Base-by-base conservation (phyloP, 2,797 vertebrate genomes). In the Tapirus indicus region DNA sequence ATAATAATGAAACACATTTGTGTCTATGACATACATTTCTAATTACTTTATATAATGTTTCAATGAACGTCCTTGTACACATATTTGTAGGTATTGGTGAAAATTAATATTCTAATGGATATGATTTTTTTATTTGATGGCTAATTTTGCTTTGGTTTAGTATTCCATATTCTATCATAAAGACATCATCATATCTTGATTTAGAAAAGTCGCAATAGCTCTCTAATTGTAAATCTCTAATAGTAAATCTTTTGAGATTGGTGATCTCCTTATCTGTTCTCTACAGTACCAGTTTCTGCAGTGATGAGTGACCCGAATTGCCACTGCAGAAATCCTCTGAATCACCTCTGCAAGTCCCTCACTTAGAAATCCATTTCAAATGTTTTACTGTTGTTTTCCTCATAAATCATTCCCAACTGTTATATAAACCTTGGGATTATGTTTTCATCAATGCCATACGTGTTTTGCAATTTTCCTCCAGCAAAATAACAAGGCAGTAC, bases 101-200 rank as follows among this genome's bases (percentile, higher is more conserved):
- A 94, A 91, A 56, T 38, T 88, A 49, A 85, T 86, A 72, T 60
- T 72, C 38, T 69, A 82, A 56, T 68, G 13, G 17, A n/a, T 91
- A 44, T 84, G 49, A 47, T 78, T 68, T 84, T 68, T 75, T 54
- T 7, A 71, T 72, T 62, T 79, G 35, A 88, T 69, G 27, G 11
- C 25, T 54, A 89, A 89, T 96, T 92, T 89, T 92, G 14, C 78
- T 94, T 88, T n/a, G 84, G 13, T 72, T 91, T 95, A 77, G 25
- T n/a, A 60, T 80, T 84, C 29, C 47, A 72, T 25, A 91, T 60
- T 7, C 56, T 72, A 74, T 78, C 47, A 41, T 66, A 49, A 77
- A 92, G 6, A 72, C 9, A 38, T 79, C 85, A 79, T 89, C 29
- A 11, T 69, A 88, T 29, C 29, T 60, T 75, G 32, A 68, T 82